Evolutionary conservation across 2,888 invertebrate species (phyloP).

Genomic region (Phyllotreta striolata): DNA sequence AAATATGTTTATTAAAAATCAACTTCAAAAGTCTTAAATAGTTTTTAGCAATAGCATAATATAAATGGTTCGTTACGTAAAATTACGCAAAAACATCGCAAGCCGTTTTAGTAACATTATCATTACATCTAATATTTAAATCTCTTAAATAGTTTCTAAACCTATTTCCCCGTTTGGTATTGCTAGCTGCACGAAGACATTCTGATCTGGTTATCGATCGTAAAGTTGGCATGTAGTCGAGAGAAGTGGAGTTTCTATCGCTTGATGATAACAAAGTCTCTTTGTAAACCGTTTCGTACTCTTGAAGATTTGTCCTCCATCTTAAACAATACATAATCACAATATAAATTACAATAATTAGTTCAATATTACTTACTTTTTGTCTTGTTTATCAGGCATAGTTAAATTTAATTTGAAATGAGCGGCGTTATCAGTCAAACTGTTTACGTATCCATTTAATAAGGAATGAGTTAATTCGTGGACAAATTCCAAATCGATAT

Average conservation of each 20-base stretch:
- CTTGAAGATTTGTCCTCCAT: constrained; percentile 58
- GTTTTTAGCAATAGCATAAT: too few species aligned
- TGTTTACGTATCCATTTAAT: constrained; percentile 43
- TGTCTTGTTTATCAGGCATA: constrained; percentile 47
- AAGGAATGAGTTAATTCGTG: constrained; percentile 57
- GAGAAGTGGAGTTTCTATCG: constrained; percentile 65
- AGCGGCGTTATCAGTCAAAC: constrained; percentile 33
- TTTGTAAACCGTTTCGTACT: constrained; percentile 62
- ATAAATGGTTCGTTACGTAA: background rate
- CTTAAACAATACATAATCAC: constrained; percentile 49
- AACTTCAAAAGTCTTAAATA: too few species aligned
- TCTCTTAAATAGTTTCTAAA: constrained; percentile 76
- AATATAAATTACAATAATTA: constrained; percentile 18
- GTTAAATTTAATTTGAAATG: constrained; percentile 44
- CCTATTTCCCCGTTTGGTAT: constrained; percentile 73
- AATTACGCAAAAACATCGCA: constrained; percentile 35
- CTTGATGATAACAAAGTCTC: constrained; percentile 63
- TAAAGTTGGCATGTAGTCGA: constrained; percentile 76
- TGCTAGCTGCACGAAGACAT: constrained; percentile 66
- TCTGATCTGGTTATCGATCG: constrained; percentile 77
- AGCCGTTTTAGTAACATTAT: constrained; percentile 31
- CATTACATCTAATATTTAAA: constrained; percentile 37
- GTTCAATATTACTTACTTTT: constrained; percentile 50
- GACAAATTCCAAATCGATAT: constrained; percentile 46
- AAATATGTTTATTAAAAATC: too few species aligned